phyloP scores from a whole-genome alignment of 2,797 vertebrate genomes.

The Sternotherus odoratus region DNA sequence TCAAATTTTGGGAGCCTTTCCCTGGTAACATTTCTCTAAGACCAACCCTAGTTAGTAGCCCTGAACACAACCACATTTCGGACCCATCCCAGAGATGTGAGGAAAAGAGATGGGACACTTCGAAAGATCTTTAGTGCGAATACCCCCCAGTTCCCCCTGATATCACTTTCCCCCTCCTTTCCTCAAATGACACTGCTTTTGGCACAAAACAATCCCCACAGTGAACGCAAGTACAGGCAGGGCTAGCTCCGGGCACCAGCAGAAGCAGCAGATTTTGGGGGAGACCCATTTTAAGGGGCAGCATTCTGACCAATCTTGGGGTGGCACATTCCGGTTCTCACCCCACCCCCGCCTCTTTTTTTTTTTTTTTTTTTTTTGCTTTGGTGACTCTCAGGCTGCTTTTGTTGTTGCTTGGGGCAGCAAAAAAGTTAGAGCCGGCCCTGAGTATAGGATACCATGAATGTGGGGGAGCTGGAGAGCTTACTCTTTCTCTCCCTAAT shows the following conservation, averaged over 20 bases:
- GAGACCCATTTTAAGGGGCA: too few species aligned
- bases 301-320: too few species aligned
- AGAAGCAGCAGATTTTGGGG: too few species aligned
- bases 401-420: too few species aligned
- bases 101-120: background rate
- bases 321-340: too few species aligned
- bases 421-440: too few species aligned
- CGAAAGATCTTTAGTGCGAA: background rate
- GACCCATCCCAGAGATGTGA: background rate
- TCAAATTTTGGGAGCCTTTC: background rate
- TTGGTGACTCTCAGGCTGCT: too few species aligned
- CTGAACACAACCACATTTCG: background rate
- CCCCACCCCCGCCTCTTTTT: too few species aligned
- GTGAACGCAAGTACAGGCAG: background rate
- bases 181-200: background rate
- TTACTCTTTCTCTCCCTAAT: too few species aligned
- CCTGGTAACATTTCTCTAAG: background rate
- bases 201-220: background rate
- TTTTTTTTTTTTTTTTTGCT: too few species aligned
- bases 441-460: background rate
- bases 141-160: background rate
- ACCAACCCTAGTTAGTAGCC: background rate
- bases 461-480: accelerated
- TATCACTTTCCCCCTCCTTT: background rate
- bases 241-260: too few species aligned